A percentile compares a stretch with the other conserved stretches of the same genome.
These are phyloP conservation scores for Bellardia bayeri DNA, from an alignment of 2,888 invertebrate species.

Conservation along the genomic window DNA sequence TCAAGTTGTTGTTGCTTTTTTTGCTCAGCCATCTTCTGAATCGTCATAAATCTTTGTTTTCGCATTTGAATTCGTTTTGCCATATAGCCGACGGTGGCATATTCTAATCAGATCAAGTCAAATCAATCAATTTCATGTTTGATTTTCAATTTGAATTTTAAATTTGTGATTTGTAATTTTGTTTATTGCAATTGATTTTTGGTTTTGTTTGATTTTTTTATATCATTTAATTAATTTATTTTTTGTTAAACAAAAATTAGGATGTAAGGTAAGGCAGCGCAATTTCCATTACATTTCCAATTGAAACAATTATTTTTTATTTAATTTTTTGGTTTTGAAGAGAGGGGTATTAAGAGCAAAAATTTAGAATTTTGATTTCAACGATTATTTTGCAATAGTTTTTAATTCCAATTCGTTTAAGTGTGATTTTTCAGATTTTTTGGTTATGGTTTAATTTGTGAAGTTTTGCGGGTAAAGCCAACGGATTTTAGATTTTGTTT, in stretches of 20 bases:
- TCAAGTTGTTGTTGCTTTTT: conserved; percentile 94
- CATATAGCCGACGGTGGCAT: conserved; percentile 99
- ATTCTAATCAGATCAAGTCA: conserved; percentile 88
- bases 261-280: conserved; percentile 44
- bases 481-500: conserved; percentile 59
- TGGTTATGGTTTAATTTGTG: conserved; percentile 62
- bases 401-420: conserved; percentile 74
- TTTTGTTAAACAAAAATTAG: conserved; percentile 64
- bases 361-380: conserved; percentile 63
- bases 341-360: conserved; percentile 33
- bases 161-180: conserved; percentile 48
- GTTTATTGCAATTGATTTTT: conserved; percentile 52
- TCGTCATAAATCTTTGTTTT: conserved; percentile 95
- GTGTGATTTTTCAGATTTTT: conserved; percentile 57
- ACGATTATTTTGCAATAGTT: conserved; percentile 53
- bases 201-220: conserved; percentile 45
- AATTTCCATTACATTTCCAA: conserved; percentile 61
- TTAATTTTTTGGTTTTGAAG: not conserved
- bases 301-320: conserved; percentile 41
- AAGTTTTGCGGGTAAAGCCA: conserved; percentile 72
- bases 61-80: conserved; percentile 98
- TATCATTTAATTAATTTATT: conserved; percentile 64
- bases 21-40: conserved; percentile 96
- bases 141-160: conserved; percentile 58
- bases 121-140: conserved; percentile 68